Percentiles rank a stretch among this genome's conserved stretches.
phyloP scores from a whole-genome alignment of 2,113 vertebrate genomes.

The Thalassoma bifasciatum region DNA sequence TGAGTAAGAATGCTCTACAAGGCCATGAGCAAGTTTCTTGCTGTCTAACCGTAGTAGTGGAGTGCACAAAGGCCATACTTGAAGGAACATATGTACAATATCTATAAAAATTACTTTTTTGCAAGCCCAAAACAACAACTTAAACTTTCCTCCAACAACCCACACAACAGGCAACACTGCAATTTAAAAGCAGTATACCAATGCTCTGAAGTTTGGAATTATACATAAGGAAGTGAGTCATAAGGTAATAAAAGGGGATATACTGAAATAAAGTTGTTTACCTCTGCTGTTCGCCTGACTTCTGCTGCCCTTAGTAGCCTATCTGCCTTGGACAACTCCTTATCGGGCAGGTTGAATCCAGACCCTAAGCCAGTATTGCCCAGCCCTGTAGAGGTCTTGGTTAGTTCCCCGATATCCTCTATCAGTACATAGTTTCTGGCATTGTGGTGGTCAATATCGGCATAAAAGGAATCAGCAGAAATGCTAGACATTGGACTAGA shows the following conservation, averaged over 20 bases:
- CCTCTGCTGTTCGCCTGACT: slow-evolving; percentile 90
- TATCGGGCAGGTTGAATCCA: slow-evolving; percentile 94
- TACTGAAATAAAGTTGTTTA: slow-evolving; percentile 65
- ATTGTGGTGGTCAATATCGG: slow-evolving; percentile 95
- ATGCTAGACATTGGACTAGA: slow-evolving; percentile 98
- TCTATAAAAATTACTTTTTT: background rate
- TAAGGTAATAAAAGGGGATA: background rate
- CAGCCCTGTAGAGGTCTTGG: slow-evolving; percentile 89
- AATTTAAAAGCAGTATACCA: background rate
- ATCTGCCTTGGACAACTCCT: slow-evolving; percentile 94
- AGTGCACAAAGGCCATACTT: background rate
- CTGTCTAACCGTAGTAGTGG: background rate
- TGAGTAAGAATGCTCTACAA: background rate
- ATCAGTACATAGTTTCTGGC: slow-evolving; percentile 94
- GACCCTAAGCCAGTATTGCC: slow-evolving; percentile 85
- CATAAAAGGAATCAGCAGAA: slow-evolving; percentile 97
- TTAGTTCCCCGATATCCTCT: slow-evolving; percentile 97
- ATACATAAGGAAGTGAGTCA: background rate
- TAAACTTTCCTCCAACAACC: background rate
- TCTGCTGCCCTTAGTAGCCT: slow-evolving; percentile 91
- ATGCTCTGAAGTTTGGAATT: background rate
- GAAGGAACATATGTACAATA: background rate
- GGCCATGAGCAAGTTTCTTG: background rate
- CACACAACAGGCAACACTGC: background rate
- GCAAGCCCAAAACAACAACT: background rate